These are phyloP conservation scores for Psilopogon haemacephalus DNA, from an alignment of 2,113 vertebrate genomes.

Conservation along the genomic window DNA sequence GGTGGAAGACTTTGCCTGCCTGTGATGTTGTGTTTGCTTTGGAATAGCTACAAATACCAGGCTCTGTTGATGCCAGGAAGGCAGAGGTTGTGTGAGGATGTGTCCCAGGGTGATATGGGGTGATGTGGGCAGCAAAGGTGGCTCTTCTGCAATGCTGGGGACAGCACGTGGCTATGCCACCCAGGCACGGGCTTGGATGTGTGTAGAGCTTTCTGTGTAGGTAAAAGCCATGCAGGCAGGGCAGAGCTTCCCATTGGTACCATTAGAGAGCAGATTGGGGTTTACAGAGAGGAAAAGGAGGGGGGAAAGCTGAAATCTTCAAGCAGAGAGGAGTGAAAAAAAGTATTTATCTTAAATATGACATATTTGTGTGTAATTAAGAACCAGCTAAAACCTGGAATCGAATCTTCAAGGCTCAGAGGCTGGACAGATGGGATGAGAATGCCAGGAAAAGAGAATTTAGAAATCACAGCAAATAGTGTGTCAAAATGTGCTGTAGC, in stretches of 20 bases:
- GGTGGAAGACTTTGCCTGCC: background rate
- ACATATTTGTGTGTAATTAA: background rate
- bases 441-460: background rate
- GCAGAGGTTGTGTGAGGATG: accelerated
- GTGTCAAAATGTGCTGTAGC: background rate
- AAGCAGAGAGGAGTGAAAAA: background rate
- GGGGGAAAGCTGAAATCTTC: background rate
- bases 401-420: background rate
- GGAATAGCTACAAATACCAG: background rate
- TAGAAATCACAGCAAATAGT: background rate
- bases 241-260: background rate
- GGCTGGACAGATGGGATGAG: background rate
- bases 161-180: accelerated
- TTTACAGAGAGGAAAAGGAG: background rate
- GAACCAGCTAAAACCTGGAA: background rate
- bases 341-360: background rate
- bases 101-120: accelerated
- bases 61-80: background rate
- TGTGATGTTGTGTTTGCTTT: accelerated
- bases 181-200: too few species aligned
- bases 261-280: background rate
- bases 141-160: background rate
- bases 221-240: background rate
- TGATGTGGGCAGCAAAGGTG: background rate
- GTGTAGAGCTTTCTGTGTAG: background rate